Evolutionary conservation across 2,888 invertebrate species (phyloP), one percentile per base, ranked within the genome.

Genomic region (Meteorus colon): DNA sequence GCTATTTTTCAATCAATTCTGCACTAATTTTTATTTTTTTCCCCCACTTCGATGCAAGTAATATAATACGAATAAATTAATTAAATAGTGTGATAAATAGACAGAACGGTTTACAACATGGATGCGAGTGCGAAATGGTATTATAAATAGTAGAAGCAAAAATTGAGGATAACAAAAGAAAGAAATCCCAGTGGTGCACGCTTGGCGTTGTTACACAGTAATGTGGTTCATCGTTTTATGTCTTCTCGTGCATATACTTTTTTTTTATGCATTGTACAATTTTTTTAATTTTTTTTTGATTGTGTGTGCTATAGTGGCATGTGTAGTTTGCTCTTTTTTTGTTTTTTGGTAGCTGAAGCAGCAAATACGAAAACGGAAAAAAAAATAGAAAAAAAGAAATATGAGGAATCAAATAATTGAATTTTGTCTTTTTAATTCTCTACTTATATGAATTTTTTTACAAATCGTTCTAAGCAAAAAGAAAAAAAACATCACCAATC

Each of bases 241-340:
- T 73, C 29, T 69, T 77, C 19, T 55, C 63, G 63, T 63, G 34
- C 63, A 63, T 70, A 29, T 24, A 29, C 45, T 27, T 65, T 72
- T 63, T 72, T 63, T 62, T 62, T 71, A 37, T 63, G 29, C 55
- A 48, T 37, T 75, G 68, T 75, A 70, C 65, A 71, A 41, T 37
- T n/a, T 14, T 51, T 51, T 48, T 24, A 5, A 34, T 51, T 48
- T 24, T 14, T n/a, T 19, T 37, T 14, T 69, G n/a, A 24, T 67
- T 41, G 31, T 73, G 51, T 72, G 80, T 80, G 81, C 77, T 81
- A 81, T 82, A 82, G 81, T 86, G 85, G 86, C 86, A 84, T 86
- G 86, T 80, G 83, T 85, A 86, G 86, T 84, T 41, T 79, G 78
- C 79, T 82, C 78, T 79, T 80, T 81, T 79, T 79, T 78, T 70